Base-by-base conservation (phyloP, 1,140 invertebrate genomes). In the Lordiphosa stackelbergi region DNA sequence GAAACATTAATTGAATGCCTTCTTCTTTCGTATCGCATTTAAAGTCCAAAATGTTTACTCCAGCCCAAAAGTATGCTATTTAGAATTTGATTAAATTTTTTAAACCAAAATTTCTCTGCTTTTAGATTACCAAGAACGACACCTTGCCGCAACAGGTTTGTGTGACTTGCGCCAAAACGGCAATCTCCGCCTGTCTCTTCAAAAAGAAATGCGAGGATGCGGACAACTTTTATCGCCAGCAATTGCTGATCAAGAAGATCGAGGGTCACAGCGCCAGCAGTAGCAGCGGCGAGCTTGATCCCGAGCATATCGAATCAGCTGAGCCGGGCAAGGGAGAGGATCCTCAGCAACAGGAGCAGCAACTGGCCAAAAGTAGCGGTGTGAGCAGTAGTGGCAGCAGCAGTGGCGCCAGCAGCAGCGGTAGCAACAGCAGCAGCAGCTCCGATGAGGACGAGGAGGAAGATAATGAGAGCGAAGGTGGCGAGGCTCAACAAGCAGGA, bases 171-270 rank as follows among this genome's bases (percentile, higher is more conserved):
- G 85, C 85, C 42, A 85, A 86, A 64, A 70, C 73, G 11, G 84
- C 68, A 8, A 83, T 87, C 5, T 86, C 83, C 42, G 85, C 85
- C 9, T 87, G 85, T 48, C 49, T 73, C 36, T 71, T 87, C 48
- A 87, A 87, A 31, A 85, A 87, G 54, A 87, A 85, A 42, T 87
- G 85, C 66, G 85, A 87, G 66, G 85, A 87, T 64, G 74, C 85
- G 38, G 85, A 87, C 16, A 73, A 64, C 41, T 87, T 87, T 47
- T 87, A 85, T 60, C 83, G 85, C 19, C 85, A 87, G 54, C 85
- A 86, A 42, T 22, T 87, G 43, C 54, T 86, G 3, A 81, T 83
- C 37, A 75, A 78, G 45, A 86, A 86, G 61, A 74, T 85, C 51
- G 73, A 85, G 38, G 58, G 62, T 0, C 57, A 63, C 35, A 22